Conservation (phyloP, 1,140 invertebrate species). For the Caenorhabditis briggsae region DNA sequence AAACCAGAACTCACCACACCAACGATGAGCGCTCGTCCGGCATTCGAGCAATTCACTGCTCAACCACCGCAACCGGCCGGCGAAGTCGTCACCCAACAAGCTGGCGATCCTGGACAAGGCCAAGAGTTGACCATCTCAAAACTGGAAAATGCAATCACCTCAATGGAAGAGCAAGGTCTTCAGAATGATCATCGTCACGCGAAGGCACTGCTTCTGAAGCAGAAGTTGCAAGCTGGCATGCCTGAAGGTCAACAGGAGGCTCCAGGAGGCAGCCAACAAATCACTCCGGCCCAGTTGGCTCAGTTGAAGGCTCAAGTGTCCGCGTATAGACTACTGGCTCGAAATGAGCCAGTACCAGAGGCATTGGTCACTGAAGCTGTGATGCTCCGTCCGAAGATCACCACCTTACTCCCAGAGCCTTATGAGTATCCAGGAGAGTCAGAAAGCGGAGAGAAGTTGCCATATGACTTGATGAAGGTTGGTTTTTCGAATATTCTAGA, state of each 20-base stretch:
- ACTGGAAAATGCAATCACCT: conserved; percentile 70
- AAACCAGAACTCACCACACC: too few species aligned
- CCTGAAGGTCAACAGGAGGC: neutral
- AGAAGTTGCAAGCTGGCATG: conserved; percentile 50
- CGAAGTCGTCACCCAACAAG: conserved; percentile 50
- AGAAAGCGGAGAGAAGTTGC: conserved; percentile 72
- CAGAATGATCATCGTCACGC: conserved; percentile 68
- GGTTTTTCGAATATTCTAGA: conserved; percentile 50
- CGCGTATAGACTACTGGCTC: conserved; percentile 90
- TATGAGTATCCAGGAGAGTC: conserved; percentile 65
- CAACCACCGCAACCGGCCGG: conserved; percentile 62
- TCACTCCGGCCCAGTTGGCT: conserved; percentile 82
- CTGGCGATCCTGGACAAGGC: conserved; percentile 8
- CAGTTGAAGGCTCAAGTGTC: conserved; percentile 93
- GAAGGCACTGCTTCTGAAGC: conserved; percentile 63
- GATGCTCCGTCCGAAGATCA: conserved; percentile 57
- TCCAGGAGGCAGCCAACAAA: conserved; percentile 2
- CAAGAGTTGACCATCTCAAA: conserved; percentile 67
- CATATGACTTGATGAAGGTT: conserved; percentile 75
- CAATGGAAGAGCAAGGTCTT: conserved; percentile 70
- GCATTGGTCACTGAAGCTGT: conserved; percentile 67
- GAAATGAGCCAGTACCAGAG: conserved; percentile 89
- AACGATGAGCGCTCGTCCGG: conserved; percentile 46
- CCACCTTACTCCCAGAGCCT: conserved; percentile 65
- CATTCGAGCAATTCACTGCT: conserved; percentile 64